Base-by-base conservation (phyloP, 1,140 invertebrate species). In the Anastrepha ludens region DNA sequence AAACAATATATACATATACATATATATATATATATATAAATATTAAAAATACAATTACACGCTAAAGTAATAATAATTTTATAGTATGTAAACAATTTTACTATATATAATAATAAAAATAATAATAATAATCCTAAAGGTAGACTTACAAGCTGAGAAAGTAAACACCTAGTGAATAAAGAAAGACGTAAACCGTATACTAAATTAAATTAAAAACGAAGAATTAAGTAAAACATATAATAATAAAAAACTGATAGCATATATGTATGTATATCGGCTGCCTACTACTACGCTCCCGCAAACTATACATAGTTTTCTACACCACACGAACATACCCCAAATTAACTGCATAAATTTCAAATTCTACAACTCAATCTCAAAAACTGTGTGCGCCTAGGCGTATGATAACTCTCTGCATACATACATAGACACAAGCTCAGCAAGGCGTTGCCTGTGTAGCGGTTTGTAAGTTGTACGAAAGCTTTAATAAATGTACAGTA, bases 161-260 rank as follows among this genome's bases (percentile, higher is more conserved):
- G 89, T 88, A 78, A 89, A 81, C 74, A 81, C 6, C 74, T 81
- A 81, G 74, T 81, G 55, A 85, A 88, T 89, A 90, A 85, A 87
- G 85, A 91, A 90, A 89, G 91, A 89, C 92, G 91, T 91, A 92
- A 90, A 92, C 91, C 91, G 90, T 92, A 91, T 92, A 92, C 91
- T 87, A 88, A 88, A 89, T 91, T 90, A 87, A 89, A 88, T 87
- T 64, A 78, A 89, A 87, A 81, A 55, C 47, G 50, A 87, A 60
- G 41, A 17, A 81, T 65, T 9, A 15, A 81, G 29, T 29, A 29
- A 29, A 29, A 29, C 29, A 29, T 29, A n/a, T 44, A 70, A 59
- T 78, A 78, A 87, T 39, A 17, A 29, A 59, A 65, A 88, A 58
- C 13, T 8, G 47, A 29, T 55, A 81, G 20, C 74, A 81, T 17